Percentiles rank a stretch among this genome's conserved stretches.
These are phyloP conservation scores for Tachysurus fulvidraco DNA, from an alignment of 2,113 vertebrate genomes.

Conservation along the genomic window DNA sequence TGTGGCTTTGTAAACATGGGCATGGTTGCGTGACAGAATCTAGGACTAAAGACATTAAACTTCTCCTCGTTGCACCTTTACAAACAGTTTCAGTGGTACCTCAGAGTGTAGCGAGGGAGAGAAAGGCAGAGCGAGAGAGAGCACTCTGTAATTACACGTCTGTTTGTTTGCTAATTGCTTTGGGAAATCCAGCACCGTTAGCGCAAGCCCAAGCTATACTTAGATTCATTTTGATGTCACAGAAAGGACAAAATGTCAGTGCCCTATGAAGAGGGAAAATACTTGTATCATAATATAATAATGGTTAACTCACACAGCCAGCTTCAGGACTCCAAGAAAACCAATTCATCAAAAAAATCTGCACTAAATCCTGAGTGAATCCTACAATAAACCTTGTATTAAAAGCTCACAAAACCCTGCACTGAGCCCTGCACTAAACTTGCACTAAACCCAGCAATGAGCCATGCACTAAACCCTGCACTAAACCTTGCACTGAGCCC, in stretches of 20 bases:
- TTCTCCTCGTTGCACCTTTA: neutral
- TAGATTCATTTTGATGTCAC: constrained; percentile 41
- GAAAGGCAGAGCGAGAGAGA: neutral
- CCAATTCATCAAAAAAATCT: neutral
- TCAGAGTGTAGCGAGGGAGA: neutral
- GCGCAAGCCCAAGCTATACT: constrained; percentile 52
- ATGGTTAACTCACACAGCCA: neutral
- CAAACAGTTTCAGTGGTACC: neutral
- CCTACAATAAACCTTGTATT: too few species aligned
- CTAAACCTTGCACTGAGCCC: too few species aligned
- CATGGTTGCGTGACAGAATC: neutral
- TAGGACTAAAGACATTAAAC: neutral
- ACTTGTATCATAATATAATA: neutral
- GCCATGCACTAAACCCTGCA: too few species aligned
- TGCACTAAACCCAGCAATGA: too few species aligned
- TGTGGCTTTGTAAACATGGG: too few species aligned
- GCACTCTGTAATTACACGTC: constrained; percentile 54
- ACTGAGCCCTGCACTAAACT: too few species aligned
- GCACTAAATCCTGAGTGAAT: too few species aligned
- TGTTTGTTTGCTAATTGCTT: constrained; percentile 63
- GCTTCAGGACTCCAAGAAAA: neutral
- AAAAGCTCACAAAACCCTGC: too few species aligned
- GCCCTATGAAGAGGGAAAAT: constrained; percentile 24
- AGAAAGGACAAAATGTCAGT: constrained; percentile 38
- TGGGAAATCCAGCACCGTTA: constrained; percentile 39